Evolutionary conservation across 2,888 invertebrate genomes (phyloP).

Genomic region (Campopleginae sp.): DNA sequence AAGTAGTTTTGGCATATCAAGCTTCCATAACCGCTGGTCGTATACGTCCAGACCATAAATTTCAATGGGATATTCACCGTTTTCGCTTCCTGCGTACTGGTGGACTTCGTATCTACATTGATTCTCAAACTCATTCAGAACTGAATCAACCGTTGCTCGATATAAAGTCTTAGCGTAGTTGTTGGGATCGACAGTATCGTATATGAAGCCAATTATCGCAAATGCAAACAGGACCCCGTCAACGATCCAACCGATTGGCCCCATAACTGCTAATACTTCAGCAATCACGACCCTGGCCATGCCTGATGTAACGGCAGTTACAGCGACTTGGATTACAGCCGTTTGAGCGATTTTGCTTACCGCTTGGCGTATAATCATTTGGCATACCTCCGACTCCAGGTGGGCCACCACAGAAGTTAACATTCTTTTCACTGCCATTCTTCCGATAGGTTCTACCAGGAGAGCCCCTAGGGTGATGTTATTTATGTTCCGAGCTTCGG

Average conservation of each 20-base stretch:
- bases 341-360: not conserved
- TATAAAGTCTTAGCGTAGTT: not conserved
- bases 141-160: not conserved
- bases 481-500: not conserved
- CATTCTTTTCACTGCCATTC: not conserved
- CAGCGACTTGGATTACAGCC: not conserved
- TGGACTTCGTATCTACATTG: not conserved
- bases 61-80: not conserved
- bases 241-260: not conserved
- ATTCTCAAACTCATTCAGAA: not conserved
- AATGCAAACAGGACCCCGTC: not conserved
- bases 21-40: not conserved
- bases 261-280: not conserved
- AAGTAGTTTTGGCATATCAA: not conserved
- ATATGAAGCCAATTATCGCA: not conserved
- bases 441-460: not conserved
- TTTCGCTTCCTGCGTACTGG: not conserved
- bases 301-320: not conserved
- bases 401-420: too few species aligned
- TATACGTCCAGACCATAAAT: not conserved
- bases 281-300: not conserved
- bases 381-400: too few species aligned
- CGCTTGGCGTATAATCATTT: not conserved
- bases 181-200: not conserved
- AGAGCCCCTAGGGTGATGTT: not conserved